phyloP scores from a whole-genome alignment of 2,113 vertebrate genomes.

The Cyphomyrus discorhynchus region DNA sequence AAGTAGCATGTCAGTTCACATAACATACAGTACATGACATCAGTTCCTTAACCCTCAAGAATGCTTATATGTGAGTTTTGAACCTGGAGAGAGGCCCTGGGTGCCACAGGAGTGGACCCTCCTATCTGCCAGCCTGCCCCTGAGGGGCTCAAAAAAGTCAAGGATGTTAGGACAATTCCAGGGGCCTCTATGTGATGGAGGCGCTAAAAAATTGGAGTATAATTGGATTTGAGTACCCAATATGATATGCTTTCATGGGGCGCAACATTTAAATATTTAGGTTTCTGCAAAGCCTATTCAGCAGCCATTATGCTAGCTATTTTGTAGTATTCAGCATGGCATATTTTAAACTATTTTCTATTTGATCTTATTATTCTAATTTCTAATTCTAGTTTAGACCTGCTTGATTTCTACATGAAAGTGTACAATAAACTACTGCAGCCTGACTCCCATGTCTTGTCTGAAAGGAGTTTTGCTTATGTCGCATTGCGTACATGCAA shows the following conservation, averaged over 20 bases:
- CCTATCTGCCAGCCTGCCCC: no score
- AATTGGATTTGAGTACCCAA: not conserved
- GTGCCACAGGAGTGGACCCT: no score
- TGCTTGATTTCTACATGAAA: not conserved
- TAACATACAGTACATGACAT: no score
- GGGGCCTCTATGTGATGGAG: not conserved
- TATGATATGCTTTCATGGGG: not conserved
- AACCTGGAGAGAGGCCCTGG: no score
- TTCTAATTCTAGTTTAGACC: not conserved
- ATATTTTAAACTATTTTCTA: not conserved
- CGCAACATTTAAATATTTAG: not conserved
- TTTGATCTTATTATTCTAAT: not conserved
- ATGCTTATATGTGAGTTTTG: no score
- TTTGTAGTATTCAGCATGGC: not conserved
- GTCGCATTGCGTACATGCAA: not conserved
- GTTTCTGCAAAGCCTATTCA: not conserved
- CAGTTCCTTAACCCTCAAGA: no score
- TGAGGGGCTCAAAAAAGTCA: no score
- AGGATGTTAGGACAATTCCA: not conserved
- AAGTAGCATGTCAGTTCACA: no score
- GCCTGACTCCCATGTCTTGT: not conserved
- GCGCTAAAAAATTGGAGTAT: not conserved
- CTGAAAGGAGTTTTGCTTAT: not conserved
- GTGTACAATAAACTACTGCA: not conserved
- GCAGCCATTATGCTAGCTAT: not conserved